These are phyloP conservation scores for Centrocercus urophasianus DNA, from an alignment of 2,113 vertebrate species.

Conservation along the genomic window DNA sequence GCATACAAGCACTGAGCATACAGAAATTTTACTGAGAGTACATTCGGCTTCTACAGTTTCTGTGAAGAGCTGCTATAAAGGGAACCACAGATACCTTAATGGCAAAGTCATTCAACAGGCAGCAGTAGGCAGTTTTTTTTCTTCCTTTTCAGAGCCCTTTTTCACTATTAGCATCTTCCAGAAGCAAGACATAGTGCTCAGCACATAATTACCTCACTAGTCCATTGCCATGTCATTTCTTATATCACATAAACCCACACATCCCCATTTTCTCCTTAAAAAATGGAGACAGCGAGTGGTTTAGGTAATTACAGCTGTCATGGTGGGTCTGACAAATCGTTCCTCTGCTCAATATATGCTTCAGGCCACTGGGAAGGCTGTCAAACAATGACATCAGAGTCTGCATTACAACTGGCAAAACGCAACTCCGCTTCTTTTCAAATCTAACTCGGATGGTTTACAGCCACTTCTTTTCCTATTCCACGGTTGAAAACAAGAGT, in stretches of 20 bases:
- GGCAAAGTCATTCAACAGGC: background rate
- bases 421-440: constrained; percentile 14
- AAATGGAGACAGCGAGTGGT: background rate
- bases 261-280: constrained; percentile 21
- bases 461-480: constrained; percentile 4
- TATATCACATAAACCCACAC: background rate
- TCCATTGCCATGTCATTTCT: background rate
- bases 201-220: background rate
- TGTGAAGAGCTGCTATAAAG: background rate
- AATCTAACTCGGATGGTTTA: constrained; percentile 14
- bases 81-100: background rate
- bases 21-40: background rate
- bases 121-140: background rate
- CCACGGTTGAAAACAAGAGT: background rate
- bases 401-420: constrained; percentile 9
- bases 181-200: background rate
- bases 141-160: background rate
- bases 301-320: constrained; percentile 46
- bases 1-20: background rate
- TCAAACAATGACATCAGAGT: constrained; percentile 47
- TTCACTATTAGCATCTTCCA: constrained; percentile 6
- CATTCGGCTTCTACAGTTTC: background rate
- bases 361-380: constrained; percentile 51
- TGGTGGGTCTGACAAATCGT: constrained; percentile 2
- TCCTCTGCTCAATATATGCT: constrained; percentile 21